These are phyloP conservation scores for Prunella himalayana DNA, from an alignment of 2,113 vertebrate species.

Conservation along the genomic window DNA sequence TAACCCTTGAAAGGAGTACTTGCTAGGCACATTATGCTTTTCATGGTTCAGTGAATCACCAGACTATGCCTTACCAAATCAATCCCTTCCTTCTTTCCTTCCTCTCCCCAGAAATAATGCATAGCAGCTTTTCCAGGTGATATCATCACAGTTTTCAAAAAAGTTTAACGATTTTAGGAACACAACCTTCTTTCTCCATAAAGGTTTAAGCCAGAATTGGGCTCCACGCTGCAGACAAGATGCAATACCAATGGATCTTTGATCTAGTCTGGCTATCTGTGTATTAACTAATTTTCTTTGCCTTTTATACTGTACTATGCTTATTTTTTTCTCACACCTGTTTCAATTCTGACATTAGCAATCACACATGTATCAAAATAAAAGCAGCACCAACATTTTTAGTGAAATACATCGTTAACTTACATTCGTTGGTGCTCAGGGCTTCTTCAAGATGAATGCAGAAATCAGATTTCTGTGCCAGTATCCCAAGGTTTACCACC, in stretches of 20 bases:
- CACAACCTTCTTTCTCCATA: neutral
- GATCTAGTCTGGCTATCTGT: neutral
- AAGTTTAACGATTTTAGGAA: neutral
- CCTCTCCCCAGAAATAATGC: neutral
- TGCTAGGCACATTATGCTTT: neutral
- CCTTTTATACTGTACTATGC: neutral
- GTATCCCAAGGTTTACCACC: slow-evolving; percentile 78
- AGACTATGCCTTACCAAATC: neutral
- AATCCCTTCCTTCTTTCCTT: neutral
- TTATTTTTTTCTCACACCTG: fast-evolving
- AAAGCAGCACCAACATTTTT: neutral
- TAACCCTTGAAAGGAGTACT: neutral
- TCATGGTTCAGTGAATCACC: neutral
- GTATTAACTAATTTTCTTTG: neutral
- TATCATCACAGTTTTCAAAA: neutral
- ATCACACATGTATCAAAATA: neutral
- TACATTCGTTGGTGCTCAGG: slow-evolving; percentile 75
- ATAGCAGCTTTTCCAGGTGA: neutral
- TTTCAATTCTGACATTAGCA: neutral
- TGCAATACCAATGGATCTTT: neutral
- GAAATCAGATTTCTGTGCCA: slow-evolving; percentile 87
- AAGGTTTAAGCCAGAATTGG: neutral
- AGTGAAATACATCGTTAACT: slow-evolving; percentile 65
- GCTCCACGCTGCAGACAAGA: neutral
- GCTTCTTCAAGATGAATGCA: slow-evolving; percentile 80